Base-by-base conservation (phyloP, 2,797 vertebrate species). In the Mustela erminea region DNA sequence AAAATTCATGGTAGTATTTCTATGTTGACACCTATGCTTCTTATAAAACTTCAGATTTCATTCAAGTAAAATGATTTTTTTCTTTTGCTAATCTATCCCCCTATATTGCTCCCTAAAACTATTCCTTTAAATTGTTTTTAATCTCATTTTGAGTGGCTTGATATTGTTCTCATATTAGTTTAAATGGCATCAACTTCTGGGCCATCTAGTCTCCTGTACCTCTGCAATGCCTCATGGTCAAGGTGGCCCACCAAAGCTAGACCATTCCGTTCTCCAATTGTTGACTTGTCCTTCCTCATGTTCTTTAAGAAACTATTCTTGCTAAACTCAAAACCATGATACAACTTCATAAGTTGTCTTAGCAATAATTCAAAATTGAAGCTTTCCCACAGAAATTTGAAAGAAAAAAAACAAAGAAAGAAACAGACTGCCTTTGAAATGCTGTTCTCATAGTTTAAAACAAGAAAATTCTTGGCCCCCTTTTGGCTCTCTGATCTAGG, bases 301-400 rank as follows among this genome's bases (percentile, higher is more conserved):
- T 25, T 68, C 18, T 38, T 54, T 43, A 84, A 68, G 62, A 81
- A 89, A 52, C n/a, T 52, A 1, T 4, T 87, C 17, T 95, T 46
- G 4, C 38, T 62, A 83, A 74, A 62, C 56, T 87, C 84, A 70
- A 46, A 80, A 86, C 18, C 46, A 54, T 70, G 60, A 75, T 5
- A 78, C 10, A 35, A 46, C 62, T 13, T 95, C 68, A 43, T 35
- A 95, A 32, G n/a, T 9, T 74, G 3, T 29, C 20, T 72, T 58
- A 15, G 54, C 60, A 82, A 32, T 77, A 96, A 78, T 49, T 93
- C 27, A 95, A 12, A 80, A 80, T 8, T 91, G 18, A 96, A 95
- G 13, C 5, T 82, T 93, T 74, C 43, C 41, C 9, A 18, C 90
- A 20, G 38, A 92, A 72, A 43, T 86, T 54, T 72, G 20, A 49